Evolutionary conservation across 2,888 invertebrate genomes (phyloP), one percentile per base, ranked within the genome.

Genomic region (Pemphredon lugubris): DNA sequence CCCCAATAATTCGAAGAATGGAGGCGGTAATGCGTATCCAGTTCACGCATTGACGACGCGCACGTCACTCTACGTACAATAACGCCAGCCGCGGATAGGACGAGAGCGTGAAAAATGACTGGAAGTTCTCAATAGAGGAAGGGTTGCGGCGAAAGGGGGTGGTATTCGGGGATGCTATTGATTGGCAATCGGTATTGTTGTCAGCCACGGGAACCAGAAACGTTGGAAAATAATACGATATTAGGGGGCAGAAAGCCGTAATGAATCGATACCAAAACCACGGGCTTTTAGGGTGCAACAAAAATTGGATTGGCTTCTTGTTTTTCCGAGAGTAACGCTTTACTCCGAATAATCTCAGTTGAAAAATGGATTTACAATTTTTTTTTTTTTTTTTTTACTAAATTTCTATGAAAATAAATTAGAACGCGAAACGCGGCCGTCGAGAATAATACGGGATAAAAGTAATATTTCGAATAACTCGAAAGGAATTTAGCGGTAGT

Each of bases 161-260:
- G 53, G 32, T 30, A 58, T 55, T 66, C 30, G 71, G 67, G 68
- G 70, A 67, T 59, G 78, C 75, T 82, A 84, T 84, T 80, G 84
- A 85, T 85, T 85, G 79, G 76, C 75, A 69, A 76, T 75, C 73
- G 75, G 82, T 75, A 83, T 84, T 85, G 83, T 84, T 85, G 81
- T 77, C 75, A 66, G 72, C 64, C 57, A 53, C 71, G 54, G 32
- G 44, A 50, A 23, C 48, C 34, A 53, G 55, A 30, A 53, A 55
- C 65, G 70, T 21, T 65, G 60, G 75, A 66, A 81, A 84, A 85
- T 86, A 83, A 86, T 81, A 75, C 75, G 72, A 79, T 83, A 83
- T 82, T 82, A 82, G 71, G 72, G 73, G 53, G 54, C 68, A 53
- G 64, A 61, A 55, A 70, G 58, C 69, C 71, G 77, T 84, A 83